Base-by-base conservation (phyloP, 2,797 vertebrate species). In the Gorsachius magnificus region DNA sequence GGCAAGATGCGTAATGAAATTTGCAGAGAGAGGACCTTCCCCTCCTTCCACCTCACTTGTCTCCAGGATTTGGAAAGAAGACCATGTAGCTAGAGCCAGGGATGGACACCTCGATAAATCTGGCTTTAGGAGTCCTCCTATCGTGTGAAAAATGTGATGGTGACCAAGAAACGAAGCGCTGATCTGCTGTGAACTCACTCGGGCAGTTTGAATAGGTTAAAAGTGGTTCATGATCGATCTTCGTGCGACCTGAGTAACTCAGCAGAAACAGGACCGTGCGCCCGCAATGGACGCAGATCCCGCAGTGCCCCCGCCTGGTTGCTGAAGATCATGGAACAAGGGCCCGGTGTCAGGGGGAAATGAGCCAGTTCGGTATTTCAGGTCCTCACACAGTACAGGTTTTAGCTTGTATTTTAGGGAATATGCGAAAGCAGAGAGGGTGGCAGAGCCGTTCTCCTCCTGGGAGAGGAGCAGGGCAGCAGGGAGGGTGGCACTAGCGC, bases 231-330 rank as follows among this genome's bases (percentile, higher is more conserved):
- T 10, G 46, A 50, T 18, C 43, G 33, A 1, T 21, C 16, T 22
- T 12, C 0, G 2, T 5, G 45, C 1, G 0, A 13, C 48, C 25
- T 6, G 29, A 6, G 17, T 11, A 51, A n/a, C 53, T 21, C 22
- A 7, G 36, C 71, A 45, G 69, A 66, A 66, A 13, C 0, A 0
- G 10, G 9, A 7, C 28, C 0, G 0, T 3, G 38, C 9, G 26
- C 6, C 16, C 31, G 0, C 3, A 4, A 35, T 6, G 43, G 28
- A 4, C 68, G 48, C 33, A 58, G 75, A n/a, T 65, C 4, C 61
- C 13, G 8, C 81, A 86, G 86, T 87, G 84, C 75, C 51, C 66
- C 31, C 6, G 1, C 60, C n/a, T 56, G 71, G n/a, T 60, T 31
- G 1, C 78, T 45, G 68, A 36, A 38, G 13, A 26, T 56, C 5